These are phyloP conservation scores for Saguinus midas DNA, from an alignment of 2,113 vertebrate genomes.

Conservation along the genomic window DNA sequence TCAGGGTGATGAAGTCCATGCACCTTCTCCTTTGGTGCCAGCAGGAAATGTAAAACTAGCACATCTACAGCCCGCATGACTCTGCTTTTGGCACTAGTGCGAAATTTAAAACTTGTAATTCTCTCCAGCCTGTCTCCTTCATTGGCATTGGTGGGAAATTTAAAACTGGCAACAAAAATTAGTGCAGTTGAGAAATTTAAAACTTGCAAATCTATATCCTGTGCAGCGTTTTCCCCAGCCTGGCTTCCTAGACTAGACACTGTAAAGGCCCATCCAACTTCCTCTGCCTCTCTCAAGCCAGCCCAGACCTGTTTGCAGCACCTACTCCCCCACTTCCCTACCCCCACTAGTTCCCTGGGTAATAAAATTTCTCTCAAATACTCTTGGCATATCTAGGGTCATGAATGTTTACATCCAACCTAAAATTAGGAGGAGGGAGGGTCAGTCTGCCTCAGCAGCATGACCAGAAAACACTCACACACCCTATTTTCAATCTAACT, in stretches of 20 bases:
- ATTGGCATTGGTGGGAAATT: not conserved
- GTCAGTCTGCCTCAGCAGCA: not conserved
- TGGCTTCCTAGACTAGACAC: not conserved
- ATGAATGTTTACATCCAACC: not conserved
- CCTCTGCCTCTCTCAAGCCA: not conserved
- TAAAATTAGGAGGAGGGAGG: not conserved
- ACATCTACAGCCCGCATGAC: not conserved
- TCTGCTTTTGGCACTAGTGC: not conserved
- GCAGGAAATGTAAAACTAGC: not conserved
- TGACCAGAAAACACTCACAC: slow-evolving; percentile 30
- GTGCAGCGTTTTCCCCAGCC: not conserved
- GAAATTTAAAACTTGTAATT: not conserved
- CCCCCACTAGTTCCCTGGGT: not conserved
- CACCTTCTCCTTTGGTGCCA: not conserved
- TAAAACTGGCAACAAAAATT: not conserved
- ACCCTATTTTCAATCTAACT: slow-evolving; percentile 5
- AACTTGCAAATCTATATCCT: not conserved
- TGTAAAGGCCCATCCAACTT: not conserved
- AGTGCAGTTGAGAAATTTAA: not conserved
- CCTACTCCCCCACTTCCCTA: not conserved
- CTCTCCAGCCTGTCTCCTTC: not conserved
- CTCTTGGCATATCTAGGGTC: not conserved
- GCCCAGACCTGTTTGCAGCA: not conserved
- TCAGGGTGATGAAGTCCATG: not conserved
- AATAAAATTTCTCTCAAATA: not conserved